phyloP scores from a whole-genome alignment of 2,113 vertebrate genomes.

The Cryptotis parvus region DNA sequence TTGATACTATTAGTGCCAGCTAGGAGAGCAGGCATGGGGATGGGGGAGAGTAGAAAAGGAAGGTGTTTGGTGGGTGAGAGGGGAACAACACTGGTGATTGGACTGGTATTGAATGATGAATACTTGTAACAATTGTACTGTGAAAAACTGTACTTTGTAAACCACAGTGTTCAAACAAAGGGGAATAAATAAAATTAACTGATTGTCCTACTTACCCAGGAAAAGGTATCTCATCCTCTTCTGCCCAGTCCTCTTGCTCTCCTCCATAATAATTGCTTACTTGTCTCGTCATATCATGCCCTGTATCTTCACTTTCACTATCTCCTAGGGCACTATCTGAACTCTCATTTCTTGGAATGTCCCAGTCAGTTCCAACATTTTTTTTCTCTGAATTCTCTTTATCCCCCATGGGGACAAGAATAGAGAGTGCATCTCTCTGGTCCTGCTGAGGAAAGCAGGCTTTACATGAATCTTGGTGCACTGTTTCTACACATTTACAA shows the following conservation, averaged over 20 bases:
- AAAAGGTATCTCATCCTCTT: conserved; percentile 96
- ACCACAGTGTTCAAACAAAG: too few relatives aligned
- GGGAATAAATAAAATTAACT: too few relatives aligned
- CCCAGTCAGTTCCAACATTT: conserved; percentile 92
- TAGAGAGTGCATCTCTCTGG: conserved; percentile 90
- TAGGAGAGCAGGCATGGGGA: too few relatives aligned
- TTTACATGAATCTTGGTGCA: conserved; percentile 89
- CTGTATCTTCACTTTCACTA: conserved; percentile 96
- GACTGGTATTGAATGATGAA: too few relatives aligned
- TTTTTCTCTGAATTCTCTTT: conserved; percentile 91
- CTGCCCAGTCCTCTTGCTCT: conserved; percentile 95
- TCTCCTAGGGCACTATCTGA: conserved; percentile 98
- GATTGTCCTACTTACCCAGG: conserved; percentile 95
- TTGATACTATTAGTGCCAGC: too few relatives aligned
- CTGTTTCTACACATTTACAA: conserved; percentile 87
- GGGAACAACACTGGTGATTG: too few relatives aligned
- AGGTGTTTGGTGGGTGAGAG: too few relatives aligned
- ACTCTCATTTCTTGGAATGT: conserved; percentile 99
- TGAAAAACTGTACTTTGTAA: too few relatives aligned
- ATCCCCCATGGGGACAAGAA: conserved; percentile 90
- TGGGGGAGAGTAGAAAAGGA: too few relatives aligned
- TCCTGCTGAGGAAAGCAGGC: conserved; percentile 92
- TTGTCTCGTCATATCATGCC: conserved; percentile 87
- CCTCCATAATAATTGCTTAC: conserved; percentile 87
- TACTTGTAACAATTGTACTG: too few relatives aligned